Evolutionary conservation across 2,888 invertebrate species (phyloP), one percentile per base, ranked within the genome.

Genomic region (Polymixis flavicincta): DNA sequence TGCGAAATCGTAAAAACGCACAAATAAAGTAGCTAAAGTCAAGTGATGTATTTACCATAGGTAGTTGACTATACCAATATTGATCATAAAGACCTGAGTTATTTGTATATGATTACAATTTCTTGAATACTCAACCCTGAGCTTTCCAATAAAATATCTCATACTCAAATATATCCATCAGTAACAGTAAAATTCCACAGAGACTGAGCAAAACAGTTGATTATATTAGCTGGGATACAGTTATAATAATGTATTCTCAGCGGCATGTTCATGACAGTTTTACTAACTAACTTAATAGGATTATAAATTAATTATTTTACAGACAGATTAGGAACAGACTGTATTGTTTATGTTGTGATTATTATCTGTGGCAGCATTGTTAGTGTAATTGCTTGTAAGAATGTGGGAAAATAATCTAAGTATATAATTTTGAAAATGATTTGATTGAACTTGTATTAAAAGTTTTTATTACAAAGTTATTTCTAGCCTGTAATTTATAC

Each of bases 201-300:
- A 25, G n/a, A 69, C 14, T 0, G 19, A 80, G 45, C 59, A 22
- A 71, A 69, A 59, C 69, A 67, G 61, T 83, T 78, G 68, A 70
- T 68, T 82, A 74, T 45, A 77, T 77, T 69, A 67, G 66, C 70
- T 57, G 13, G 4, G 25, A 50, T 71, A 84, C 82, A 61, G 82
- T 74, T 85, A 82, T 70, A 76, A 84, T 85, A 79, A 82, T 82
- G 74, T 82, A 84, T 84, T 65, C 79, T 42, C 28, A 19, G 61
- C 32, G 0, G 67, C 14, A 11, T 0, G 54, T 2, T 54, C 71
- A 71, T 85, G 85, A 85, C 63, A 76, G 67, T 82, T 75, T 76
- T 84, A 79, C 73, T 65, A 84, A 84, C n/a, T 71, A 71, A 66
- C 70, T 42, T 82, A 84, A 75, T 78, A 68, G 71, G 60, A 78